Conservation (phyloP, 2,797 vertebrate species). For the Eidolon dupreanum region DNA sequence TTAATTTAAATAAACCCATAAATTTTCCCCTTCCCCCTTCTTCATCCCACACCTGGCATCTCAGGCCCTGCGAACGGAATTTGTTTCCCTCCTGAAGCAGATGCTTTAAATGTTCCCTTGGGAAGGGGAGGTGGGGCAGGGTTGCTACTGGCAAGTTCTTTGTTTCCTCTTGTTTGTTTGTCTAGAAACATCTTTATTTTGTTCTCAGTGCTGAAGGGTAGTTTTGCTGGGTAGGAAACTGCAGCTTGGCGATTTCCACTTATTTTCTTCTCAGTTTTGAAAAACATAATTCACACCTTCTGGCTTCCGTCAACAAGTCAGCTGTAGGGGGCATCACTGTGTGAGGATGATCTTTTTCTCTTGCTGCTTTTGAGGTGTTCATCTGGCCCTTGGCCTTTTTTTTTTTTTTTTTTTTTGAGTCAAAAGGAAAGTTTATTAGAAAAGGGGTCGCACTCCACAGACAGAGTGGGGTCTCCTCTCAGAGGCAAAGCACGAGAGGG, state of each 20-base stretch:
- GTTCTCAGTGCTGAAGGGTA: background rate
- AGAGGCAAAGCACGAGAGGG: no score
- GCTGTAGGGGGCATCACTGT: no score
- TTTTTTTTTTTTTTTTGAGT: no score
- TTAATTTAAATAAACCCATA: background rate
- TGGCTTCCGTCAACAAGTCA: no score
- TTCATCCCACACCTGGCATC: background rate
- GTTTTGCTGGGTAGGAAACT: background rate
- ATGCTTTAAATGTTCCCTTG: no score
- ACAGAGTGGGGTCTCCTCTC: no score
- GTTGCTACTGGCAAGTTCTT: background rate
- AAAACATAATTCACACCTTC: no score
- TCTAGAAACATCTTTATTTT: background rate
- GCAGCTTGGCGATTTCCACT: background rate
- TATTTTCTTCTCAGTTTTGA: no score
- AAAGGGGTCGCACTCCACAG: no score
- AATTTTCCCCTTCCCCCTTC: no score
- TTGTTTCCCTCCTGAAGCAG: rapidly evolving
- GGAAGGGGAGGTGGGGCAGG: no score
- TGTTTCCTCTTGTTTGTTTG: background rate
- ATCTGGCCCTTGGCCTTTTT: background rate
- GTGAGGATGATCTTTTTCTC: background rate
- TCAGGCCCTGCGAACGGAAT: background rate
- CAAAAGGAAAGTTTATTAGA: no score
- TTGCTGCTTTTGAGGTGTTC: background rate